phyloP scores from a whole-genome alignment of 2,888 invertebrate genomes.

The Polydesmus complanatus region DNA sequence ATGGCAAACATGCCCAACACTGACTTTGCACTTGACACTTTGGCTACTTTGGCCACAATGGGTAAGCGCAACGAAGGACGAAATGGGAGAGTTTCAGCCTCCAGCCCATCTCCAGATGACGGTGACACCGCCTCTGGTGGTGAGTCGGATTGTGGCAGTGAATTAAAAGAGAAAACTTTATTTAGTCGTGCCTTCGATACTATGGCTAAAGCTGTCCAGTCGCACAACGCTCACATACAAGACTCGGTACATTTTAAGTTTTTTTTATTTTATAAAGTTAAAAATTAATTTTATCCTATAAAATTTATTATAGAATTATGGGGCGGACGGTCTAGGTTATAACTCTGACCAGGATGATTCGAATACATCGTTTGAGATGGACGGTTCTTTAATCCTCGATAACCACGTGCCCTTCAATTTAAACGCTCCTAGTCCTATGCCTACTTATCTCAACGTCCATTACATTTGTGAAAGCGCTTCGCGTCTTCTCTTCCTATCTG shows the following conservation, averaged over 20 bases:
- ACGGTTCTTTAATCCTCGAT: slow-evolving; percentile 51
- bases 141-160: slow-evolving; percentile 43
- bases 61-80: slow-evolving; percentile 27
- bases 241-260: slow-evolving; percentile 12
- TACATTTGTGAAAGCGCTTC: slow-evolving; percentile 93
- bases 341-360: slow-evolving; percentile 6
- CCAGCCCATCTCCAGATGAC: slow-evolving; percentile 35
- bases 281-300: too few relatives aligned
- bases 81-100: slow-evolving; percentile 42
- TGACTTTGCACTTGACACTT: neutral
- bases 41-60: slow-evolving; percentile 36
- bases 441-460: slow-evolving; percentile 81
- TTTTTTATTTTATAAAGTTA: too few relatives aligned
- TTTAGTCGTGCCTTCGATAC: slow-evolving; percentile 60
- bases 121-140: slow-evolving; percentile 36
- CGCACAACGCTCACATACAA: slow-evolving; percentile 15
- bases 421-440: slow-evolving; percentile 59
- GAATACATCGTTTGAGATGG: slow-evolving; percentile 12
- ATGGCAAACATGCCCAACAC: slow-evolving; percentile 17
- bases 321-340: slow-evolving; percentile 3
- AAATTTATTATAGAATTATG: slow-evolving; percentile 1
- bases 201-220: slow-evolving; percentile 42
- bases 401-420: slow-evolving; percentile 58
- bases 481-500: slow-evolving; percentile 70
- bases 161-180: slow-evolving; percentile 47